phyloP scores from a whole-genome alignment of 2,888 invertebrate species.

The Lycophotia porphyrea region DNA sequence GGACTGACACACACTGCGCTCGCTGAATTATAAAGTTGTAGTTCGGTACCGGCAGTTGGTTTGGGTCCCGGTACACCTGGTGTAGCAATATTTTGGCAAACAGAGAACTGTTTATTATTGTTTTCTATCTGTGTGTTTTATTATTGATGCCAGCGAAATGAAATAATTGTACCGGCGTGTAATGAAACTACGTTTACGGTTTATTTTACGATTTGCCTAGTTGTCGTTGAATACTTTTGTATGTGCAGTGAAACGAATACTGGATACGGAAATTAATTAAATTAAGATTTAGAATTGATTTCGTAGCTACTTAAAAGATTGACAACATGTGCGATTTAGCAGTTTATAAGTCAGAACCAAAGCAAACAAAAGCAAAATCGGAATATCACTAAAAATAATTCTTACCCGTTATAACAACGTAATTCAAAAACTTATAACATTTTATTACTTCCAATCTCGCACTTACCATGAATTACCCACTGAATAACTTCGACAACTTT shows the following conservation, averaged over 20 bases:
- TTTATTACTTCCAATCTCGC: slow-evolving; percentile 39
- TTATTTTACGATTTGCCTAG: slow-evolving; percentile 12
- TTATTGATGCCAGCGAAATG: slow-evolving; percentile 47
- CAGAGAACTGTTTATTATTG: slow-evolving; percentile 54
- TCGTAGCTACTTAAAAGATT: too few relatives aligned
- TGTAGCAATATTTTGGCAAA: slow-evolving; percentile 52
- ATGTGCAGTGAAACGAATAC: background rate
- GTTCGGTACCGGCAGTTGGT: slow-evolving; percentile 11
- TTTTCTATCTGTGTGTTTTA: slow-evolving; percentile 46
- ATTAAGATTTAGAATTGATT: background rate
- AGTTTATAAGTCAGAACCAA: background rate
- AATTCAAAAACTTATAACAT: slow-evolving; percentile 49
- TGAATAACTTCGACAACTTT: slow-evolving; percentile 54
- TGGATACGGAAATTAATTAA: background rate
- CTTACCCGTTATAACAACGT: slow-evolving; percentile 25
- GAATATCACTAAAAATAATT: background rate
- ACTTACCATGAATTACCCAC: slow-evolving; percentile 45
- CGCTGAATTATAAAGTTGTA: slow-evolving; percentile 52
- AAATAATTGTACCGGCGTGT: slow-evolving; percentile 38
- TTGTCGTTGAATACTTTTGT: background rate
- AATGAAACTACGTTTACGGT: slow-evolving; percentile 16
- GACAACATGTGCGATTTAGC: background rate
- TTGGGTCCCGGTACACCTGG: background rate
- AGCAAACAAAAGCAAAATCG: background rate
- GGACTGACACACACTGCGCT: slow-evolving; percentile 33